These are phyloP conservation scores for Pogonognathellus flavescens DNA, from an alignment of 1,140 invertebrate genomes.

Conservation along the genomic window DNA sequence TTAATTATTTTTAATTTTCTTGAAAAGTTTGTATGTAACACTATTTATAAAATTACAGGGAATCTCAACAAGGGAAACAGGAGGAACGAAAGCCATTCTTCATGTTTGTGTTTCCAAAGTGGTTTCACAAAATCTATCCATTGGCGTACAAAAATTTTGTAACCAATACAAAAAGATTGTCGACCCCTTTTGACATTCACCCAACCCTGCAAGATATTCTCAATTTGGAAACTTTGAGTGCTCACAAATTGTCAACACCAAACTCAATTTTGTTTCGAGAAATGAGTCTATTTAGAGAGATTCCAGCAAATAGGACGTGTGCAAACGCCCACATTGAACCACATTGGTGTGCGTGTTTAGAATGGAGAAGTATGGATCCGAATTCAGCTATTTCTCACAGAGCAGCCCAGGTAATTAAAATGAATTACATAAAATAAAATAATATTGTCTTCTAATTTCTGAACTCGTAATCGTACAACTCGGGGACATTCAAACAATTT, in stretches of 20 bases:
- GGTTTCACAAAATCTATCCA: slow-evolving; percentile 76
- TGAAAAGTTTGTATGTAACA: too few species aligned
- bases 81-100: slow-evolving; percentile 91
- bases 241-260: neutral
- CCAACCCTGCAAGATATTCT: slow-evolving; percentile 62
- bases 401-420: slow-evolving; percentile 71
- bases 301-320: slow-evolving; percentile 83
- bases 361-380: slow-evolving; percentile 76
- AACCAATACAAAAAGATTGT: slow-evolving; percentile 69
- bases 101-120: slow-evolving; percentile 81
- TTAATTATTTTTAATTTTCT: too few species aligned
- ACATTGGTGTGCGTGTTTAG: slow-evolving; percentile 95
- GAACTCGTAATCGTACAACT: too few species aligned
- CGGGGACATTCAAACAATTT: too few species aligned
- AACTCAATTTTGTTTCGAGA: slow-evolving; percentile 32
- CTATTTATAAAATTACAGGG: slow-evolving; percentile 75
- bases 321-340: slow-evolving; percentile 90
- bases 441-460: too few species aligned
- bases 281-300: slow-evolving; percentile 69
- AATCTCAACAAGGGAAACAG: slow-evolving; percentile 89
- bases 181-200: slow-evolving; percentile 71
- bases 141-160: slow-evolving; percentile 76
- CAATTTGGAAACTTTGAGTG: slow-evolving; percentile 43
- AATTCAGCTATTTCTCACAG: slow-evolving; percentile 70
- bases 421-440: neutral